Base-by-base conservation (phyloP, 2,113 vertebrate species). In the Brachyistius frenatus region DNA sequence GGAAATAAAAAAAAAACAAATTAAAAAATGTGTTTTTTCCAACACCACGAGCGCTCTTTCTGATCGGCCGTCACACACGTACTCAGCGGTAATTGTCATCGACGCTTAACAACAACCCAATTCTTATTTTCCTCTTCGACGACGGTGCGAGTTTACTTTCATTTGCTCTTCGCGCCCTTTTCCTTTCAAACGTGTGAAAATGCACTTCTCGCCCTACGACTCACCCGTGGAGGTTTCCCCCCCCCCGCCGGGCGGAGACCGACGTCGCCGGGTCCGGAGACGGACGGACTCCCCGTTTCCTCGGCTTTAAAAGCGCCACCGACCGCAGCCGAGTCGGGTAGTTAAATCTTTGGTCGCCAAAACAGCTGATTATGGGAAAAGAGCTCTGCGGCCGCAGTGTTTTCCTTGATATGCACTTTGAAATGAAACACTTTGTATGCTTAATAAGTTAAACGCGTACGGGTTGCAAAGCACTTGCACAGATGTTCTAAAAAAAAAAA, bases 381-480 rank as follows among this genome's bases (percentile, higher is more conserved):
- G 16, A 49, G 53, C 50, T 39, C 69, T 75, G 70, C 6, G 74
- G 81, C 56, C 32, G 0, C 37, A 23, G 15, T 69, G 65, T 75
- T 80, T 81, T 73, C 57, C 63, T 71, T 41, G 10, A 44, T 13
- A 73, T 23, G 11, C 53, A 13, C 67, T 62, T 44, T 87, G 72
- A 88, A 84, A 84, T 86, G 78, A 86, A 88, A 86, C 76, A 72
- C 80, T 66, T 78, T 53, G 33, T 80, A 55, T 33, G 36, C 13
- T 66, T 73, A 86, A 80, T 84, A 52, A 75, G 30, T 63, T n/a
- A 67, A 73, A 81, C 57, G 84, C 84, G 89, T 77, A 80, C 13
- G 37, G 50, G 7, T n/a, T 64, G 49, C 71, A 67, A 53, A 78
- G 76, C 55, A 39, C 47, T 79, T 81, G 13, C 60, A 62, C 80